phyloP scores from a whole-genome alignment of 2,113 vertebrate species.

The Eubucco bourcierii region DNA sequence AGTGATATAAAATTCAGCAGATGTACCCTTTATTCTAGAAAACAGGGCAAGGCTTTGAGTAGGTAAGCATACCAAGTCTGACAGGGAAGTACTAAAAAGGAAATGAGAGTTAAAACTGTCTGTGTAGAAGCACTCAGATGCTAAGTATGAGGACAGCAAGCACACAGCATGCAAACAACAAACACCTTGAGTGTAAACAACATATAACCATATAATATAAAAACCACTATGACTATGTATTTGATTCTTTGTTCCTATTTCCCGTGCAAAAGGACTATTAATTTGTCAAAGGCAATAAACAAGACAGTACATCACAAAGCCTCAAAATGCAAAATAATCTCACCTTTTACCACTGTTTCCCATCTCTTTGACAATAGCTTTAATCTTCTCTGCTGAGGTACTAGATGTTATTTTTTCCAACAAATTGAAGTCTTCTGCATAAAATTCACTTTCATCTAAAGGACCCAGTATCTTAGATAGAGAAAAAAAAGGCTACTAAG shows the following conservation, averaged over 20 bases:
- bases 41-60: not conserved
- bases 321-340: conserved; percentile 8
- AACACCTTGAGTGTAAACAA: not conserved
- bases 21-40: not conserved
- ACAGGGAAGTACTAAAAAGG: not conserved
- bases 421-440: conserved; percentile 88
- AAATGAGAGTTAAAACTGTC: not conserved
- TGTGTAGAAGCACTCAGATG: not conserved
- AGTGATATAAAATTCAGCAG: not conserved
- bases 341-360: conserved; percentile 75
- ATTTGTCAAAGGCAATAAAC: not conserved
- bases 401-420: conserved; percentile 88
- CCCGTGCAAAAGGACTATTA: not conserved
- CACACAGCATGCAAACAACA: not conserved
- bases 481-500: not conserved
- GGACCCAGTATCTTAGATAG: conserved; percentile 83
- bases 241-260: not conserved
- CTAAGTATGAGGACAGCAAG: not conserved
- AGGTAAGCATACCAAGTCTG: not conserved
- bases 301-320: not conserved
- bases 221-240: not conserved
- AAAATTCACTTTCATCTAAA: conserved; percentile 82
- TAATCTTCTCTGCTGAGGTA: conserved; percentile 85
- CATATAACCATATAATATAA: not conserved
- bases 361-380: conserved; percentile 86